phyloP scores from a whole-genome alignment of 2,797 vertebrate genomes.

The Alauda arvensis region DNA sequence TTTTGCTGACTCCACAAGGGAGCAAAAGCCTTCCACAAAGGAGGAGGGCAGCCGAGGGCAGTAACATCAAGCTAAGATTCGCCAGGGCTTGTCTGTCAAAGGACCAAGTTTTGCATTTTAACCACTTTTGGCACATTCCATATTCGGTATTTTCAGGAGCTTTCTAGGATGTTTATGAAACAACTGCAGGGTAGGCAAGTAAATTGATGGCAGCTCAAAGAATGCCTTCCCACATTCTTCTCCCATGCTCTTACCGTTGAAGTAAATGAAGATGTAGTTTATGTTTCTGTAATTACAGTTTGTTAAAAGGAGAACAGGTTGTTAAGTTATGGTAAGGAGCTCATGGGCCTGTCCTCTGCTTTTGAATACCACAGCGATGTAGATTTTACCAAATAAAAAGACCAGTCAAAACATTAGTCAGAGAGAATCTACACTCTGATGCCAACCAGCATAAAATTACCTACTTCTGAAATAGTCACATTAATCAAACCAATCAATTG shows the following conservation, averaged over 20 bases:
- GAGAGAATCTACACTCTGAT: neutral
- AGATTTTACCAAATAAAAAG: neutral
- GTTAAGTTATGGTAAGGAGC: slow-evolving; percentile 1
- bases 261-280: slow-evolving; percentile 33
- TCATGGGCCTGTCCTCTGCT: neutral
- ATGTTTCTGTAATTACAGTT: slow-evolving; percentile 45
- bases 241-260: neutral
- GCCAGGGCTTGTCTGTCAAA: slow-evolving; percentile 41
- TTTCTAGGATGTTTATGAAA: slow-evolving; percentile 55
- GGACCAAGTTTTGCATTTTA: slow-evolving; percentile 33
- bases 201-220: neutral
- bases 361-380: neutral
- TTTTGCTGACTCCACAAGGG: slow-evolving; percentile 31
- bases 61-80: slow-evolving; percentile 31
- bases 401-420: neutral
- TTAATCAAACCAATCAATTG: neutral
- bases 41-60: slow-evolving; percentile 13
- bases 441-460: neutral
- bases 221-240: slow-evolving; percentile 33
- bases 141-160: slow-evolving; percentile 25
- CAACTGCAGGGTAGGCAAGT: slow-evolving; percentile 4
- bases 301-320: slow-evolving; percentile 23
- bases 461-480: neutral
- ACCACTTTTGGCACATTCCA: slow-evolving; percentile 47
- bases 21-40: slow-evolving; percentile 14